These are phyloP conservation scores for Callorhinus ursinus DNA, from an alignment of 2,113 vertebrate species.

Conservation along the genomic window DNA sequence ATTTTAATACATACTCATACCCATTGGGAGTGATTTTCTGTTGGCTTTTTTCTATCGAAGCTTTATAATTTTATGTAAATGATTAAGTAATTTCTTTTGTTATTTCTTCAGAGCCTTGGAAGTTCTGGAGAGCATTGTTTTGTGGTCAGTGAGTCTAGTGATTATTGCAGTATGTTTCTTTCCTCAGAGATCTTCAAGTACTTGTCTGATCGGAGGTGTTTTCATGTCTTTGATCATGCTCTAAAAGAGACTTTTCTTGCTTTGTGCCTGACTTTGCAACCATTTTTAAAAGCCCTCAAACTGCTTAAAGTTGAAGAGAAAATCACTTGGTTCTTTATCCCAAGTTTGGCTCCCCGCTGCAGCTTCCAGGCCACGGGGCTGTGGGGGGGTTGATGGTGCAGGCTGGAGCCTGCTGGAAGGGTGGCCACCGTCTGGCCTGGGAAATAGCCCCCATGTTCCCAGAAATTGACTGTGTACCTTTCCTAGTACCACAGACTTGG, in stretches of 20 bases:
- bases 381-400: accelerated
- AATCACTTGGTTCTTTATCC: neutral
- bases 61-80: neutral
- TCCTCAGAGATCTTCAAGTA: neutral
- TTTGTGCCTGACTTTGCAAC: neutral
- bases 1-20: neutral
- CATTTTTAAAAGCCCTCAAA: neutral
- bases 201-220: neutral
- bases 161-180: neutral
- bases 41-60: neutral
- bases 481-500: neutral
- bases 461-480: neutral
- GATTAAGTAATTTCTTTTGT: neutral
- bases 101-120: neutral
- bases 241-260: neutral
- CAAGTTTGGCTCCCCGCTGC: neutral
- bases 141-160: neutral
- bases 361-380: neutral
- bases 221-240: neutral
- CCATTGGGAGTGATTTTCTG: neutral
- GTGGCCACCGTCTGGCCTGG: neutral
- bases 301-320: neutral
- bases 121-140: neutral
- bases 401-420: no score
- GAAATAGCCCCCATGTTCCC: neutral